These are phyloP conservation scores for Andrena marginata DNA, from an alignment of 2,888 invertebrate species.

Conservation along the genomic window DNA sequence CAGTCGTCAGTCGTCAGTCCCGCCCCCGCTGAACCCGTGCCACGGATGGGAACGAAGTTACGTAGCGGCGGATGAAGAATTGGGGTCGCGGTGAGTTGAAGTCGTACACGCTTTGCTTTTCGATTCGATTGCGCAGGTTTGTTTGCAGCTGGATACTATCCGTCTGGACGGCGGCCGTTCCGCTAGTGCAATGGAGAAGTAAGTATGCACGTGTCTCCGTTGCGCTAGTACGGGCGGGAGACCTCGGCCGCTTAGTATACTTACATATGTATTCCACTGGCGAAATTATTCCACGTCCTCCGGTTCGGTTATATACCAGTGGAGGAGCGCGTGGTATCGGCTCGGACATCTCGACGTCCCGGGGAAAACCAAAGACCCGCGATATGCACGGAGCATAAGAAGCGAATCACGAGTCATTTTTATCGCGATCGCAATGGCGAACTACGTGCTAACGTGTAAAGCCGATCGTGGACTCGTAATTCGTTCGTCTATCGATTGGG, in stretches of 20 bases:
- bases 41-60: too few species aligned
- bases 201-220: too few species aligned
- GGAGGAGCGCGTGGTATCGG: constrained; percentile 61
- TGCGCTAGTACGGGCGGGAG: too few species aligned
- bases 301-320: constrained; percentile 65
- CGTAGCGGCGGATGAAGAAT: too few species aligned
- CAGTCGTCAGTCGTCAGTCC: too few species aligned
- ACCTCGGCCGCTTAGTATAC: constrained; percentile 71
- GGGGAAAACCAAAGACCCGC: constrained; percentile 68
- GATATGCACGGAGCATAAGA: constrained; percentile 50
- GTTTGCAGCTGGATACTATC: background rate
- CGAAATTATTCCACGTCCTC: constrained; percentile 73
- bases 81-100: too few species aligned
- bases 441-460: constrained; percentile 18
- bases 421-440: constrained; percentile 58
- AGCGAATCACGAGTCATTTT: constrained; percentile 53
- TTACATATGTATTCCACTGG: constrained; percentile 63
- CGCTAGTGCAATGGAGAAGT: too few species aligned
- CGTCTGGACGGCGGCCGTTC: too few species aligned
- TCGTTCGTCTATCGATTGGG: constrained; percentile 23
- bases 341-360: constrained; percentile 74
- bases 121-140: background rate
- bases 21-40: too few species aligned
- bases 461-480: constrained; percentile 40
- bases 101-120: background rate